Evolutionary conservation across 2,797 vertebrate species (phyloP).

Genomic region (Anguilla pacifica): DNA sequence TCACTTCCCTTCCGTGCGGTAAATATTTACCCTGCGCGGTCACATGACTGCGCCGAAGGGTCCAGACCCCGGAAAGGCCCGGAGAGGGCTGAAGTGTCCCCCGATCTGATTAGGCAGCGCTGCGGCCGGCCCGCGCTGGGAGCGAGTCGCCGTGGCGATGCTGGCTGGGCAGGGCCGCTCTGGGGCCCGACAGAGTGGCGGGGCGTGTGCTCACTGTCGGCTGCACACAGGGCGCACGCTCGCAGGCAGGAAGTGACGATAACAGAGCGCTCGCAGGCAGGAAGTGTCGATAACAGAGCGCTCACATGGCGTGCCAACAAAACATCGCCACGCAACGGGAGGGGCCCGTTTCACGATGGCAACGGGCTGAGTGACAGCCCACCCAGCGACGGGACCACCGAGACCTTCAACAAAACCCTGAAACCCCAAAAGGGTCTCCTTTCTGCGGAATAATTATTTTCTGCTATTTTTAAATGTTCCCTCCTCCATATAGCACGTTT

Average conservation of each 20-base stretch:
- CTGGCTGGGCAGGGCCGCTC: constrained; percentile 47
- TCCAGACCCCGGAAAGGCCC: constrained; percentile 50
- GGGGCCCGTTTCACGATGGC: neutral
- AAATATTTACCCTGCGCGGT: constrained; percentile 73
- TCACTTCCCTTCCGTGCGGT: constrained; percentile 65
- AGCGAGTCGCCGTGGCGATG: constrained; percentile 71
- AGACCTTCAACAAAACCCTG: neutral
- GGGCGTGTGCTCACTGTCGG: constrained; percentile 46
- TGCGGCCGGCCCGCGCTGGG: constrained; percentile 69
- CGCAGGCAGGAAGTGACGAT: constrained; percentile 39
- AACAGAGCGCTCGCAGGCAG: constrained; percentile 16
- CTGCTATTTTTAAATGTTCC: neutral
- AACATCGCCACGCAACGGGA: constrained; percentile 24
- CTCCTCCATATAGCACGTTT: too few species aligned
- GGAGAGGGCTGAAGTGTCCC: constrained; percentile 54
- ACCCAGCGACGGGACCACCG: neutral
- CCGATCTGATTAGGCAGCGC: constrained; percentile 73
- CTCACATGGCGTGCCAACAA: constrained; percentile 13
- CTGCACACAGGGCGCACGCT: constrained; percentile 22
- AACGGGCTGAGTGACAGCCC: neutral
- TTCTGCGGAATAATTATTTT: neutral
- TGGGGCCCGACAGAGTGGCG: constrained; percentile 39
- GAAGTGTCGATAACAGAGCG: constrained; percentile 29
- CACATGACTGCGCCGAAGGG: constrained; percentile 67
- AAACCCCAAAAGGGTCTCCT: too few species aligned